These are phyloP conservation scores for Leptogaster cylindrica DNA, from an alignment of 2,888 invertebrate species.

Conservation along the genomic window DNA sequence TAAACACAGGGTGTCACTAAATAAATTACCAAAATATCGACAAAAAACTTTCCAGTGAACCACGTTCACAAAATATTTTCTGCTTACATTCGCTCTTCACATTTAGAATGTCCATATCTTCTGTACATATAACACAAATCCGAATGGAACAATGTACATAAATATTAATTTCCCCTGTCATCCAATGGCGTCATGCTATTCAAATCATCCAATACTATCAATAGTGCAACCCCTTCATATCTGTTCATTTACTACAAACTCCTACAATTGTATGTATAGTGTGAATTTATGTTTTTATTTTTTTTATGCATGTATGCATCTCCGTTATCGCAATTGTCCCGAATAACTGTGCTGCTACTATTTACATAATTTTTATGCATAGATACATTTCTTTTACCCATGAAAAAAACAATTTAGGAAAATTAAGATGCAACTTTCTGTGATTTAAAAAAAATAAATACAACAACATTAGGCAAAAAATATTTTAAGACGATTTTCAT, in stretches of 20 bases:
- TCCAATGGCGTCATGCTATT: too few species aligned
- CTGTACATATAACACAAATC: slow-evolving; percentile 11
- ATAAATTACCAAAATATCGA: slow-evolving; percentile 2
- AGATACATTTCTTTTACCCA: background rate
- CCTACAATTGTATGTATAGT: too few species aligned
- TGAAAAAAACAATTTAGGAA: background rate
- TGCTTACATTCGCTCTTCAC: background rate
- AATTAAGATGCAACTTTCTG: slow-evolving; percentile 35
- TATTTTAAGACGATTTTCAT: slow-evolving; percentile 27
- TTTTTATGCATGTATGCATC: too few species aligned
- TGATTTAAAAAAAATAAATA: slow-evolving; percentile 30
- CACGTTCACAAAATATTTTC: background rate
- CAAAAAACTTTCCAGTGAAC: background rate
- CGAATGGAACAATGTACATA: too few species aligned
- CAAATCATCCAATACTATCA: too few species aligned
- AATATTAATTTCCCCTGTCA: slow-evolving; percentile 9
- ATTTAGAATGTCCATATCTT: slow-evolving; percentile 1
- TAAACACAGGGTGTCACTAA: slow-evolving; percentile 27
- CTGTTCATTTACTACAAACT: too few species aligned
- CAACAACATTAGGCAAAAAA: slow-evolving; percentile 19
- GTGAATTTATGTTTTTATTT: too few species aligned
- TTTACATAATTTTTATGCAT: slow-evolving; percentile 13
- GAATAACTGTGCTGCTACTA: slow-evolving; percentile 22
- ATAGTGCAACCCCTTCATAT: too few species aligned
- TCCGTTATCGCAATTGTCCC: background rate